Conservation (phyloP, 1,140 invertebrate genomes). For the Battus philenor region DNA sequence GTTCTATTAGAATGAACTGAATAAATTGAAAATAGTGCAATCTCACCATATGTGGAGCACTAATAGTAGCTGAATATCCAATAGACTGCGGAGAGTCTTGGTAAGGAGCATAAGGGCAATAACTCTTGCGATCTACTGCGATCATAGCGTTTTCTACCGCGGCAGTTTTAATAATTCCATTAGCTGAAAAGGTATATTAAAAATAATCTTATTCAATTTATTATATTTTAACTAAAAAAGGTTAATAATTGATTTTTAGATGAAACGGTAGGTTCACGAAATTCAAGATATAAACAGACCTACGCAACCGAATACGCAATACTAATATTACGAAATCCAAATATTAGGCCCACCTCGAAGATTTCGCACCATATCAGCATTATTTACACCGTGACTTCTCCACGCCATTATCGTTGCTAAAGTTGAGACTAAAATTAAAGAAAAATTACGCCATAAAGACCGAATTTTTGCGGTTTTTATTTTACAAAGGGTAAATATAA, state of each 20-base stretch:
- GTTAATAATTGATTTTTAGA: neutral
- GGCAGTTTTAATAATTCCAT: slow-evolving; percentile 89
- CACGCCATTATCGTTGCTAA: slow-evolving; percentile 78
- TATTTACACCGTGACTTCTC: slow-evolving; percentile 89
- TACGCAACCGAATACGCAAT: slow-evolving; percentile 5
- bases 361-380: slow-evolving; percentile 90
- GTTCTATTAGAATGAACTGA: too few species aligned
- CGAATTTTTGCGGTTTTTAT: slow-evolving; percentile 23
- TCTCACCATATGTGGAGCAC: slow-evolving; percentile 97
- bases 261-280: neutral
- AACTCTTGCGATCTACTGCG: slow-evolving; percentile 90
- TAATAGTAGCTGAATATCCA: slow-evolving; percentile 95
- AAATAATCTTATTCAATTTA: too few species aligned
- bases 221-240: neutral
- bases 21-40: too few species aligned
- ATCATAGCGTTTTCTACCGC: slow-evolving; percentile 90
- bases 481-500: too few species aligned
- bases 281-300: neutral
- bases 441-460: slow-evolving; percentile 21
- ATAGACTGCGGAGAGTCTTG: slow-evolving; percentile 93
- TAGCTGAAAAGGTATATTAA: slow-evolving; percentile 85
- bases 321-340: slow-evolving; percentile 7
- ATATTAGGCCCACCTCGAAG: slow-evolving; percentile 86
- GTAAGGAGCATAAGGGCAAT: slow-evolving; percentile 87
- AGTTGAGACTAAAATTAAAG: slow-evolving; percentile 24